A percentile compares a stretch with the other conserved stretches of the same genome.
phyloP scores from a whole-genome alignment of 2,888 invertebrate species.

The Pollenia labialis region DNA sequence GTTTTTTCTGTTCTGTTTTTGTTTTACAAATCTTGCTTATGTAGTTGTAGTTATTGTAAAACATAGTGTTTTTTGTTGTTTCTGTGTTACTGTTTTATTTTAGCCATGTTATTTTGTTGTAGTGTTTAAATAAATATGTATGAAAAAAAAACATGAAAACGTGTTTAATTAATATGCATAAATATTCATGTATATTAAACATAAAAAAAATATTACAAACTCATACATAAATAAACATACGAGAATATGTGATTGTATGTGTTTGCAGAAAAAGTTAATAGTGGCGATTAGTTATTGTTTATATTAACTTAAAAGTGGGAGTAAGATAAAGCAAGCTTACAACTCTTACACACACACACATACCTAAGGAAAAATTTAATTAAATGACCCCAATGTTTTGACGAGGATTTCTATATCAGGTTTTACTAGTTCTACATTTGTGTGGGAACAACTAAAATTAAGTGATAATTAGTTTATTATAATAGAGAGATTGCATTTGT shows the following conservation, averaged over 20 bases:
- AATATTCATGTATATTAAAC: conserved; percentile 48
- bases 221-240: not conserved
- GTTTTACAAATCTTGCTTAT: conserved; percentile 10
- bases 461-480: too few relatives aligned
- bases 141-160: conserved; percentile 44
- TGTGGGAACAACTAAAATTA: too few relatives aligned
- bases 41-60: conserved; percentile 38
- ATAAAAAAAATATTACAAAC: conserved; percentile 20
- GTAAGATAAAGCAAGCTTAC: not conserved
- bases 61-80: not conserved
- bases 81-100: conserved; percentile 10
- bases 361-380: too few relatives aligned
- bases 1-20: conserved; percentile 1
- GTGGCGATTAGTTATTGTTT: conserved; percentile 43
- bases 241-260: conserved; percentile 48
- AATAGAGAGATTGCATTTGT: too few relatives aligned
- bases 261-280: conserved; percentile 47
- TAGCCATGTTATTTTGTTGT: not conserved
- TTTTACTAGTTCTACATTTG: too few relatives aligned
- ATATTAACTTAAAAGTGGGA: not conserved
- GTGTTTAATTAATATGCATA: conserved; percentile 68
- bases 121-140: conserved; percentile 52
- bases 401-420: too few relatives aligned
- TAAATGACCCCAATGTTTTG: too few relatives aligned
- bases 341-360: too few relatives aligned